Evolutionary conservation across 2,797 vertebrate genomes (phyloP), one percentile per base, ranked within the genome.

Genomic region (Argya squamiceps): DNA sequence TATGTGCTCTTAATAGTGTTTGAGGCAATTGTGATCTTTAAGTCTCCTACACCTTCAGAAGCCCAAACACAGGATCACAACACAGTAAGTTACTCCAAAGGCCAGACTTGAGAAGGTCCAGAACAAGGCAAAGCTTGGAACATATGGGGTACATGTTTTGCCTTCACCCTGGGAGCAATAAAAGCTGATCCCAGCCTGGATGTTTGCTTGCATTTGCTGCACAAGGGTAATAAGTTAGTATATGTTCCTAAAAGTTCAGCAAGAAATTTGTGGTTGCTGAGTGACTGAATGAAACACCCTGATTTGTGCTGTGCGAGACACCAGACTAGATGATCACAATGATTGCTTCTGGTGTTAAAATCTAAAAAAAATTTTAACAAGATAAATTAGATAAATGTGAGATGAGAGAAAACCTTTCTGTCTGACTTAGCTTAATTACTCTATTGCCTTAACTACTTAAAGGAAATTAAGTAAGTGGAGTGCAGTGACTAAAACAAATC

Each of bases 401-500:
- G 30, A 49, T 43, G 41, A 77, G 16, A 21, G 12, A 77, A 87
- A 92, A 62, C 10, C 13, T 58, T 80, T 68, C 58, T 85, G 11
- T 55, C 84, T 82, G 23, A 69, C 46, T 80, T 39, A 73, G 9
- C 26, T 63, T 84, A 78, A 82, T 34, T 37, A 76, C 37, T 65
- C 19, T 27, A 7, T 62, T 85, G 27, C 50, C 78, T 50, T 37
- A 73, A 29, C 15, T 63, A 39, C 50, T 69, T 71, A 17, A 68
- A 14, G 14, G 60, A 95, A 86, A 56, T 22, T 4, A 44, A 55
- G 23, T 36, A 94, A 93, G 36, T 2, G 3, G 21, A 78, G n/a
- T 76, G 44, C 12, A 70, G 34, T 52, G 53, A 77, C 37, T 70
- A 49, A 93, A 96, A 78, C 10, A 89, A 87, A 88, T 81, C 3